These are phyloP conservation scores for Pampusana beccarii DNA, from an alignment of 2,113 vertebrate species.

Conservation along the genomic window DNA sequence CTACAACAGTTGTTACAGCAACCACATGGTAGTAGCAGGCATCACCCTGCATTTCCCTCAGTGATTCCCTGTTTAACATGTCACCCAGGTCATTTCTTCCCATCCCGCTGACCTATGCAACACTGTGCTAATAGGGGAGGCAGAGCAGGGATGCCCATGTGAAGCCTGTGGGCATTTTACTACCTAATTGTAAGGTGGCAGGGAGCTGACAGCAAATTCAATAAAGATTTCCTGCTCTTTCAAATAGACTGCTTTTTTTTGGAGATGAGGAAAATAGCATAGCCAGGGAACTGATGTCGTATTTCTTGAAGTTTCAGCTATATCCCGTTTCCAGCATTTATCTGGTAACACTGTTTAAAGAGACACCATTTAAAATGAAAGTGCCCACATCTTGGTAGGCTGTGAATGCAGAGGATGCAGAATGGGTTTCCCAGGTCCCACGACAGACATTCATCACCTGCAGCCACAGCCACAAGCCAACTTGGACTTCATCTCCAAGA, in stretches of 20 bases:
- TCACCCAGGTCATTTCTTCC: background rate
- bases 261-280: background rate
- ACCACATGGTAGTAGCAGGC: background rate
- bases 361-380: background rate
- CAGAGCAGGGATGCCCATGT: background rate
- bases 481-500: background rate
- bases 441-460: rapidly evolving
- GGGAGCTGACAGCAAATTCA: background rate
- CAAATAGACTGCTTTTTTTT: background rate
- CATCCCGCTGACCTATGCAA: background rate
- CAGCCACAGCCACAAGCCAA: background rate
- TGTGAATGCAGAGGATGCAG: background rate
- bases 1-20: background rate
- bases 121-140: background rate
- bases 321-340: background rate
- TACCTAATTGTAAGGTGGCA: background rate
- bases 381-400: background rate
- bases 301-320: background rate
- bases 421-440: background rate
- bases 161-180: background rate
- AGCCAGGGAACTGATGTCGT: background rate
- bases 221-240: background rate
- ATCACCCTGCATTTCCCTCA: background rate
- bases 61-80: background rate
- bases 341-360: background rate